Evolutionary conservation across 1,140 invertebrate genomes (phyloP).

Genomic region (Drosophila sp.): DNA sequence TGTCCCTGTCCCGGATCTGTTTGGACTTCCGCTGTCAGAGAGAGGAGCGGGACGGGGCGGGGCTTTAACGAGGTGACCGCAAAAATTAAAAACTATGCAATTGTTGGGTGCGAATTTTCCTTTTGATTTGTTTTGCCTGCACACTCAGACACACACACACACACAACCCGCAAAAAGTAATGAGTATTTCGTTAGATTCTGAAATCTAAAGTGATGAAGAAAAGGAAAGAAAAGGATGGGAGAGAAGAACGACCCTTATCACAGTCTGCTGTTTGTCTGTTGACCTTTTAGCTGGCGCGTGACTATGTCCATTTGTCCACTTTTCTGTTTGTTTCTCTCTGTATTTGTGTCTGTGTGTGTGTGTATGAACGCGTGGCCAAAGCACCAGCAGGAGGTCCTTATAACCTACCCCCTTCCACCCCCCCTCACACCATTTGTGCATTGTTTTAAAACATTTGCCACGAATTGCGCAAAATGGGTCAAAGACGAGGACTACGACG

Average conservation of each 20-base stretch:
- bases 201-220: background rate
- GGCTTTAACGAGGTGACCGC: background rate
- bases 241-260: constrained; percentile 11
- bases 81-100: constrained; percentile 22
- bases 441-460: constrained; percentile 3
- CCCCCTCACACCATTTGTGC: background rate
- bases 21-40: constrained; percentile 1
- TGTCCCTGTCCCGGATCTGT: background rate
- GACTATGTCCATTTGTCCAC: constrained; percentile 17
- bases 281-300: constrained; percentile 19
- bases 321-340: background rate
- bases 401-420: background rate
- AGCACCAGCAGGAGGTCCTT: constrained; percentile 3
- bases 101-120: constrained; percentile 11
- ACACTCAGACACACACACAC: background rate
- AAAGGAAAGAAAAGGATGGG: too few species aligned
- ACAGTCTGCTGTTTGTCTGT: constrained; percentile 12
- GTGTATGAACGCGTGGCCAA: background rate
- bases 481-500: background rate
- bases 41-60: background rate
- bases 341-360: background rate
- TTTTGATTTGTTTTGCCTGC: constrained; percentile 17
- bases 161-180: constrained; percentile 4
- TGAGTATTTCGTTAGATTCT: constrained; percentile 8
- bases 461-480: constrained; percentile 10